Evolutionary conservation across 2,113 vertebrate genomes (phyloP).

Genomic region (Sinocyclocheilus rhinocerous): DNA sequence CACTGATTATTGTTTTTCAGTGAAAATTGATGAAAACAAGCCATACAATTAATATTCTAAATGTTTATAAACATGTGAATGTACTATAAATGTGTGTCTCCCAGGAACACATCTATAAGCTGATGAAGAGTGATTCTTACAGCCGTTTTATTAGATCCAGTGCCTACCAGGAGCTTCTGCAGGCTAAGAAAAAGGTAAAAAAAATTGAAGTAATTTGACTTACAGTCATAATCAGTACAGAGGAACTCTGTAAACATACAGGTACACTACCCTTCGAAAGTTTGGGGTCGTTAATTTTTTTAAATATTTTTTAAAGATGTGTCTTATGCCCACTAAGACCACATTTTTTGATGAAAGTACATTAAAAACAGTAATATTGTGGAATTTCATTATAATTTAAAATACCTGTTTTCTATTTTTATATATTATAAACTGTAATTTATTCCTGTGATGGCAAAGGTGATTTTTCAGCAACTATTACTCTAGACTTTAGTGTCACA

Average conservation of each 20-base stretch:
- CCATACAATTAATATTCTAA: background rate
- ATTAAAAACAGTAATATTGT: too few species aligned
- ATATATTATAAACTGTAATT: too few species aligned
- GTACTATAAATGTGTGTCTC: conserved; percentile 46
- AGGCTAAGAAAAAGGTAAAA: conserved; percentile 97
- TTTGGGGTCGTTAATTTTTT: background rate
- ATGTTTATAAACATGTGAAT: conserved; percentile 2
- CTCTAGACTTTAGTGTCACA: too few species aligned
- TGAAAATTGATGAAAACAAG: background rate
- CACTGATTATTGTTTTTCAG: background rate
- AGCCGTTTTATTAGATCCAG: conserved; percentile 98
- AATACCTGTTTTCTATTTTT: too few species aligned
- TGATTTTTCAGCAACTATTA: too few species aligned
- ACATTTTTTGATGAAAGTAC: too few species aligned
- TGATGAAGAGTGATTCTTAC: conserved; percentile 99
- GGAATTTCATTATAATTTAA: too few species aligned
- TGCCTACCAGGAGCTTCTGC: conserved; percentile 98
- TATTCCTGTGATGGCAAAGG: too few species aligned
- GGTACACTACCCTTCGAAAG: background rate
- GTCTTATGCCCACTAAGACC: too few species aligned
- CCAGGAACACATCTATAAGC: conserved; percentile 98
- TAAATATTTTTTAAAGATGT: too few species aligned
- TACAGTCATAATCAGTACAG: background rate
- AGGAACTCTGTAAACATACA: background rate
- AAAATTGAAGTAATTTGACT: background rate